Conservation (phyloP, 2,888 invertebrate genomes). For the Antheraea yamamai region DNA sequence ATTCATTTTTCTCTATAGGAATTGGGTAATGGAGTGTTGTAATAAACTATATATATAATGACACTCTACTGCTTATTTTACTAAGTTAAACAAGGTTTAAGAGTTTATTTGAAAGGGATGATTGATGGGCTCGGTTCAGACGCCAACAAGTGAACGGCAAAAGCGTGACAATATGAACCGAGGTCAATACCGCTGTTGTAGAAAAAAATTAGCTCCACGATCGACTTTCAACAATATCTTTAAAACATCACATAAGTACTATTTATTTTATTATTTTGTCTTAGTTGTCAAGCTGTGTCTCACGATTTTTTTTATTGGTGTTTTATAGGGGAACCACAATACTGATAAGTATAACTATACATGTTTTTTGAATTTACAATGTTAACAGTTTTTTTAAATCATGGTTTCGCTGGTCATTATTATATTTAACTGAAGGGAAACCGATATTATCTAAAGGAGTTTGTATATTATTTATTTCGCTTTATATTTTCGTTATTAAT, state of each 20-base stretch:
- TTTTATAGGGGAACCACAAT: constrained; percentile 44
- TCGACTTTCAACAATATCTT: constrained; percentile 41
- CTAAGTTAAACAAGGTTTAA: constrained; percentile 16
- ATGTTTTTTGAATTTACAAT: constrained; percentile 48
- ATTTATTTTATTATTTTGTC: constrained; percentile 51
- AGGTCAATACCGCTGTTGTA: constrained; percentile 65
- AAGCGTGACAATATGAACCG: constrained; percentile 28
- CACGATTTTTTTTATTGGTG: constrained; percentile 49
- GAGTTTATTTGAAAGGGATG: constrained; percentile 36
- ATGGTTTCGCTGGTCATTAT: constrained; percentile 62
- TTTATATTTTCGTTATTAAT: constrained; percentile 33
- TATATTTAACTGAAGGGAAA: constrained; percentile 42
- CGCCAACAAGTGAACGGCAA: constrained; percentile 31
- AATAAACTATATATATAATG: not conserved
- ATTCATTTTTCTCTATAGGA: not conserved
- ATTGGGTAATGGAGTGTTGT: not conserved
- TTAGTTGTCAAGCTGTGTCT: constrained; percentile 62
- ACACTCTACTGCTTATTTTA: constrained; percentile 1
- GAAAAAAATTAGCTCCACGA: constrained; percentile 80
- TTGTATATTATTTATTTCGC: constrained; percentile 33
- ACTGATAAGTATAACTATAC: constrained; percentile 55
- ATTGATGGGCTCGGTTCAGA: constrained; percentile 29
- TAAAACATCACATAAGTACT: constrained; percentile 50
- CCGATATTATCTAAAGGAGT: constrained; percentile 56
- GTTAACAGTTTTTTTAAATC: constrained; percentile 49